A percentile compares a stretch with the other conserved stretches of the same genome.
These are phyloP conservation scores for Acleris sparsana DNA, from an alignment of 2,888 invertebrate species.

Conservation along the genomic window DNA sequence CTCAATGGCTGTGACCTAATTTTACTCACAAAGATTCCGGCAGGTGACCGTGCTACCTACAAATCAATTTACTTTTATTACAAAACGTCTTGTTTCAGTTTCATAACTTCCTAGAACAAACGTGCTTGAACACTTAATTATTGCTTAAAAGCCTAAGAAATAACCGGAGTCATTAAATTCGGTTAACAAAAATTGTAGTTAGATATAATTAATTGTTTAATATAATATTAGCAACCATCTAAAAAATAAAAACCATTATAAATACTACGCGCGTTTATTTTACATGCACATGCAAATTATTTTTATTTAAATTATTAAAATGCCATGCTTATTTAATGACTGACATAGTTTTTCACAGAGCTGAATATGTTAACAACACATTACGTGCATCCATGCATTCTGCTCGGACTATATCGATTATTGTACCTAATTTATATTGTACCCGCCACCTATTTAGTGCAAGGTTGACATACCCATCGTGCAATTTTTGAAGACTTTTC, in stretches of 20 bases:
- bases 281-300: constrained; percentile 31
- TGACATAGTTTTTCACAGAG: not conserved
- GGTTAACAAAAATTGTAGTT: too few relatives aligned
- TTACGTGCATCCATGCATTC: not conserved
- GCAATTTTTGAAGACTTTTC: constrained; percentile 68
- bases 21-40: constrained; percentile 25
- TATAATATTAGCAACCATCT: too few relatives aligned
- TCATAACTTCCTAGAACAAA: too few relatives aligned
- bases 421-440: not conserved
- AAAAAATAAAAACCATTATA: not conserved
- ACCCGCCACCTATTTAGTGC: constrained; percentile 59
- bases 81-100: too few relatives aligned
- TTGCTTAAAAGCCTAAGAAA: too few relatives aligned
- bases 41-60: constrained; percentile 17
- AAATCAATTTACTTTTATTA: not conserved
- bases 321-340: too few relatives aligned
- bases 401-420: not conserved
- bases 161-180: too few relatives aligned
- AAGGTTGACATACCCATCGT: constrained; percentile 75
- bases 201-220: too few relatives aligned
- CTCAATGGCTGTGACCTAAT: constrained; percentile 30
- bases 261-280: not conserved
- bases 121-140: too few relatives aligned
- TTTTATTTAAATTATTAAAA: not conserved
- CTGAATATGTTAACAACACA: not conserved